Base-by-base conservation (phyloP, 2,113 vertebrate species). In the Cavia aperea region DNA sequence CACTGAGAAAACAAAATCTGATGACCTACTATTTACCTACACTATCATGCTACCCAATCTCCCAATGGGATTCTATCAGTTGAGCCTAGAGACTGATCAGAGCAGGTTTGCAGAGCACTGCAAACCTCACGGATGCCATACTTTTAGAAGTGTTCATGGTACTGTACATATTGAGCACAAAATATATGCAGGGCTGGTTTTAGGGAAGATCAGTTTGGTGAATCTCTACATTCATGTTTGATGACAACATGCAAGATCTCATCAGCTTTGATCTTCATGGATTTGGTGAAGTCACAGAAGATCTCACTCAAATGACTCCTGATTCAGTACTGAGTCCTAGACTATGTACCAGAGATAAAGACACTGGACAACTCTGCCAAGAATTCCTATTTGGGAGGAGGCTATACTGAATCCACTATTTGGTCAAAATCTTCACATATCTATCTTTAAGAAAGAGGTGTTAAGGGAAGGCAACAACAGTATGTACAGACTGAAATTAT, bases 251-350 rank as follows among this genome's bases (percentile, higher is more conserved):
- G 98, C 46, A 99, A 97, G 97, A 98, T 99, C 98, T 98, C 98
- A 95, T 98, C 98, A 96, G 99, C 54, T 98, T 97, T 4, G 99
- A 99, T 99, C 97, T 98, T 98, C 98, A 98, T 98, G 65, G 98
- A 97, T 95, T 99, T 98, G 77, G 98, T 98, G 94, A 98, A 99
- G 66, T 98, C 98, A 0, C 98, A 98, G 96, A 98, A 98, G 96
- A 98, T 98, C 93, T 99, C 98, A 95, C 98, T 98, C 95, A 99
- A 96, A 98, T 16, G 26, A 60, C 65, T 14, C 14, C 98, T 99
- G 98, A 89, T 98, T 97, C 84, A 98, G 97, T 0, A 98, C 98
- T 0, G 98, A 98, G 94, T 98, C 98, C 94, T 98, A 36, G 63
- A 83, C 23, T 56, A 19, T 39, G 10, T 21, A 46, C 13, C n/a